phyloP scores from a whole-genome alignment of 2,888 invertebrate species.

The Polydrusus tereticollis region DNA sequence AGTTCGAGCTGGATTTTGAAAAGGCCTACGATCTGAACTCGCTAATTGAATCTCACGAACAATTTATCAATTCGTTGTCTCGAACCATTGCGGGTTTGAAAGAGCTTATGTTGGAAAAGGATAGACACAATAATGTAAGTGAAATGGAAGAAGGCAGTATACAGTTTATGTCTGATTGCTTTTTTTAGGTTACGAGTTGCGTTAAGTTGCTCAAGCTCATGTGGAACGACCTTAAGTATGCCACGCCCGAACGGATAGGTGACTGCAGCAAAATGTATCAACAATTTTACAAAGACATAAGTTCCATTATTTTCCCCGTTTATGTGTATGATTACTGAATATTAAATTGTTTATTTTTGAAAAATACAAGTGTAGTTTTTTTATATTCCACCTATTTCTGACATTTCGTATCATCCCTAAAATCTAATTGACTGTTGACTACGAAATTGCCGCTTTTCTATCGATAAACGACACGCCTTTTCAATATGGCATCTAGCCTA shows the following conservation, averaged over 20 bases:
- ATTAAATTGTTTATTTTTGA: background rate
- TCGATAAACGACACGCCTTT: too few species aligned
- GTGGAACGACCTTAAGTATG: conserved; percentile 58
- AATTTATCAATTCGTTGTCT: conserved; percentile 60
- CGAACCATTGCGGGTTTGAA: conserved; percentile 52
- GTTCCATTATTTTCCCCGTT: conserved; percentile 57
- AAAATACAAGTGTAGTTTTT: background rate
- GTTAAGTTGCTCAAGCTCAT: conserved; percentile 59
- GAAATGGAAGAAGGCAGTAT: background rate
- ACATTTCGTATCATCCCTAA: too few species aligned
- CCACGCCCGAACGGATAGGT: conserved; percentile 55
- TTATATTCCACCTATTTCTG: background rate
- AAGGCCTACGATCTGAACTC: conserved; percentile 62
- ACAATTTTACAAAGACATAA: conserved; percentile 55
- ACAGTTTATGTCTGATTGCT: background rate
- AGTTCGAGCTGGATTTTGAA: conserved; percentile 62
- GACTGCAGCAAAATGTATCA: conserved; percentile 56
- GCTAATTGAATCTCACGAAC: conserved; percentile 59
- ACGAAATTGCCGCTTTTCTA: too few species aligned
- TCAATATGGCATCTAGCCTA: too few species aligned
- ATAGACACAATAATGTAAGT: conserved; percentile 59
- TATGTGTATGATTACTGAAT: conserved; percentile 54
- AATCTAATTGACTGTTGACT: too few species aligned
- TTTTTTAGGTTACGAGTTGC: conserved; percentile 60
- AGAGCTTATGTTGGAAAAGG: conserved; percentile 41